Conservation (phyloP, 1,140 invertebrate species). For the Monomorium pharaonis region DNA sequence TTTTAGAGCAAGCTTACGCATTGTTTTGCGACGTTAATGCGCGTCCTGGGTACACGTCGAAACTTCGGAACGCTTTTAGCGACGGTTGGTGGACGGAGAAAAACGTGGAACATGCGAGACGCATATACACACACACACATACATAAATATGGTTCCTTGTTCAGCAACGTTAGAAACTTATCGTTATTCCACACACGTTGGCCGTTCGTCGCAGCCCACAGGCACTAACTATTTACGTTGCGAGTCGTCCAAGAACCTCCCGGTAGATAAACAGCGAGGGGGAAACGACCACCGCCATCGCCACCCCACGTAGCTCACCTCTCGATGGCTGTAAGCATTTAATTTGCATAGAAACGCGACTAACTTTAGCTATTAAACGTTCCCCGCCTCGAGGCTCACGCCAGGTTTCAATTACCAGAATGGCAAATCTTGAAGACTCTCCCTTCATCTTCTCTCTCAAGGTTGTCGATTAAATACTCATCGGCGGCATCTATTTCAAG, state of each 20-base stretch:
- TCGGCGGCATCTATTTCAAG: constrained; percentile 10
- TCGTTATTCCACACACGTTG: constrained; percentile 82
- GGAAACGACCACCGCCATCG: constrained; percentile 60
- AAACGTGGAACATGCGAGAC: constrained; percentile 74
- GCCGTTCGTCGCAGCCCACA: constrained; percentile 78
- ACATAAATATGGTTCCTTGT: constrained; percentile 75
- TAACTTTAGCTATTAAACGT: constrained; percentile 80
- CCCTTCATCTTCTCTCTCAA: constrained; percentile 30
- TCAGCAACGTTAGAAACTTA: constrained; percentile 78
- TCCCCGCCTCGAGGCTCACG: constrained; percentile 68
- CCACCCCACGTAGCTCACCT: constrained; percentile 63
- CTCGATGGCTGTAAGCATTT: constrained; percentile 78
- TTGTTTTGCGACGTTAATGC: constrained; percentile 57
- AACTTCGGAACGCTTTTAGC: constrained; percentile 66
- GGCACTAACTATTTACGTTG: constrained; percentile 79
- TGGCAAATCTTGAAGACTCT: constrained; percentile 74
- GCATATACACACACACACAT: no score
- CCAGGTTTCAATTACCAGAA: constrained; percentile 78
- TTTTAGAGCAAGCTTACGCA: constrained; percentile 50
- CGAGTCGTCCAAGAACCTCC: constrained; percentile 76
- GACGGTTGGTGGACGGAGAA: constrained; percentile 66
- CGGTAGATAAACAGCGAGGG: constrained; percentile 78
- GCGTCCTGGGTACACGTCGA: constrained; percentile 39
- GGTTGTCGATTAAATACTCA: constrained; percentile 49
- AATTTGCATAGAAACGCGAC: constrained; percentile 82